Evolutionary conservation across 2,888 invertebrate genomes (phyloP), one percentile per base, ranked within the genome.

Genomic region (Erebia ligea): DNA sequence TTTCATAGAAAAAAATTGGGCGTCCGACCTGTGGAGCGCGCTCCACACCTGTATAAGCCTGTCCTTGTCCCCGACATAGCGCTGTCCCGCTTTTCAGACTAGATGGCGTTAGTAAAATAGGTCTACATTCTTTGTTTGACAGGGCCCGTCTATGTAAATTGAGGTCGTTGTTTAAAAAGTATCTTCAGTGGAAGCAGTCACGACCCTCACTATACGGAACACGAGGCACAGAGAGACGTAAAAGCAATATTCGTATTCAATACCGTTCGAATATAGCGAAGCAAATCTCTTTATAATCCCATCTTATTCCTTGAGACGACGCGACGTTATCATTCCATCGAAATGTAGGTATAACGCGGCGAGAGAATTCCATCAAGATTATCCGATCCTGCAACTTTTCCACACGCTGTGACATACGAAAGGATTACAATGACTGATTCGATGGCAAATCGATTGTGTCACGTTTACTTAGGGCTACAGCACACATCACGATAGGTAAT

Each of bases 361-460:
- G 19, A 17, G 50, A 56, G 65, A 54, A 65, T 65, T 54, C 65
- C 42, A 65, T 65, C 65, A 54, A 54, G 65, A 66, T 66, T 66
- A 54, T 66, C 66, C 45, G 56, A 66, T 66, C 56, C 56, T 66
- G 66, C 42, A 66, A 57, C 42, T 59, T 68, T 62, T 68, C 62
- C 54, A 40, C 54, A 61, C 34, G 50, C 21, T 48, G 50, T 50
- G 56, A 34, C 64, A 21, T 25, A 69, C 69, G 58, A 50, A 69
- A 52, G 64, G 69, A 69, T 69, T 65, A 69, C 50, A 52, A 58
- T 69, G 69, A 69, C 34, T 59, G 69, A 69, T 69, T 64, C 52
- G 45, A 52, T 65, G 52, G 21, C 45, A 59, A 69, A 69, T 69
- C 50, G 69, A 65, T 65, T 52, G 40, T 65, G 42, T 59, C 69